phyloP scores from a whole-genome alignment of 2,113 vertebrate species.

The Trachemys scripta region DNA sequence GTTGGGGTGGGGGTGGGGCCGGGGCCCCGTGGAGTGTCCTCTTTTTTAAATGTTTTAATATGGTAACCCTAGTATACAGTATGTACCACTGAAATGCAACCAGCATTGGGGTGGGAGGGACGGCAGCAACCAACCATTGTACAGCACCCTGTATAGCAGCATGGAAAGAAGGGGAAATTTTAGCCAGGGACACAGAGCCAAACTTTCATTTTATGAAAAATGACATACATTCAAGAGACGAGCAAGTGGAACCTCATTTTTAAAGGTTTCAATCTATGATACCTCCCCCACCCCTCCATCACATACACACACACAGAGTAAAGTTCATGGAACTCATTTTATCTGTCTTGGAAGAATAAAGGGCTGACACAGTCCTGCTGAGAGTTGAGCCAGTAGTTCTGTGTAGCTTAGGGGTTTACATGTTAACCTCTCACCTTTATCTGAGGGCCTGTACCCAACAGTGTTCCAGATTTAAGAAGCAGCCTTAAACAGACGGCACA shows the following conservation, averaged over 20 bases:
- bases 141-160: not conserved
- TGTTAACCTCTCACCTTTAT: not conserved
- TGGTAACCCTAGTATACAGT: not conserved
- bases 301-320: not conserved
- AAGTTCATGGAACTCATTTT: not conserved
- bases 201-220: not conserved
- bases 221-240: not conserved
- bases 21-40: no score
- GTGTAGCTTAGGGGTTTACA: not conserved
- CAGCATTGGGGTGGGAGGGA: not conserved
- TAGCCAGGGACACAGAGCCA: not conserved
- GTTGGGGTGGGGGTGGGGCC: no score
- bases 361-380: not conserved
- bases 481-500: not conserved
- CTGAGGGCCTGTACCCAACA: not conserved
- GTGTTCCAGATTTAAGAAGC: not conserved
- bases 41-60: no score
- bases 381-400: not conserved
- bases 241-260: not conserved
- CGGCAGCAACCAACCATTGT: not conserved
- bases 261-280: not conserved
- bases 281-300: not conserved
- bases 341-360: not conserved
- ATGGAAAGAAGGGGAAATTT: not conserved
- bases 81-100: not conserved